Percentiles rank a stretch among this genome's conserved stretches.
These are phyloP conservation scores for Callyntrura sp. DNA, from an alignment of 2,888 invertebrate genomes.

Conservation along the genomic window DNA sequence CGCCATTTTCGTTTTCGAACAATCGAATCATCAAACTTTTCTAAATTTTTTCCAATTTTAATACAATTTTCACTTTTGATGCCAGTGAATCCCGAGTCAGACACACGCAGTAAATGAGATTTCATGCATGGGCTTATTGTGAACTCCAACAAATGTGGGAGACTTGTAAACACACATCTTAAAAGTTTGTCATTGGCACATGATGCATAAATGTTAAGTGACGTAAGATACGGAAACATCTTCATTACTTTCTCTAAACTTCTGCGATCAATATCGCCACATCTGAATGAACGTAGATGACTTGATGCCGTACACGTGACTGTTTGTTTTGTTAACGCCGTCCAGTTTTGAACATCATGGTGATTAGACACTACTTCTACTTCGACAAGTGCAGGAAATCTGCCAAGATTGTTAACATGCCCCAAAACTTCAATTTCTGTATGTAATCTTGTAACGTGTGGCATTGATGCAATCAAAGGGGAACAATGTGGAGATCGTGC, in stretches of 20 bases:
- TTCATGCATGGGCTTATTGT: slow-evolving; percentile 54
- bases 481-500: slow-evolving; percentile 8
- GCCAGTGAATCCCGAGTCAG: slow-evolving; percentile 73
- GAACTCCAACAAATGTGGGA: slow-evolving; percentile 42
- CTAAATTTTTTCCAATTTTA: slow-evolving; percentile 19
- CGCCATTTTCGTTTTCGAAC: neutral
- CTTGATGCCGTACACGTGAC: neutral
- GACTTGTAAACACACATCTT: slow-evolving; percentile 47
- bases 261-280: slow-evolving; percentile 64
- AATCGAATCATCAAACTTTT: neutral
- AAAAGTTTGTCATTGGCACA: slow-evolving; percentile 62
- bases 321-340: slow-evolving; percentile 31
- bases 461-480: slow-evolving; percentile 49
- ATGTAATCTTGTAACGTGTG: slow-evolving; percentile 55
- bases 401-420: slow-evolving; percentile 52
- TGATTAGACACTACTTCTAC: slow-evolving; percentile 68
- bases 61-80: slow-evolving; percentile 22
- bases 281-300: slow-evolving; percentile 38
- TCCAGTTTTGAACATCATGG: slow-evolving; percentile 53
- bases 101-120: slow-evolving; percentile 25
- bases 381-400: slow-evolving; percentile 54
- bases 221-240: slow-evolving; percentile 56
- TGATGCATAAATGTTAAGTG: slow-evolving; percentile 58
- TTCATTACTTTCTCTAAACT: slow-evolving; percentile 63
- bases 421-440: slow-evolving; percentile 64